Base-by-base conservation (phyloP, 2,113 vertebrate species). In the Vombatus ursinus region DNA sequence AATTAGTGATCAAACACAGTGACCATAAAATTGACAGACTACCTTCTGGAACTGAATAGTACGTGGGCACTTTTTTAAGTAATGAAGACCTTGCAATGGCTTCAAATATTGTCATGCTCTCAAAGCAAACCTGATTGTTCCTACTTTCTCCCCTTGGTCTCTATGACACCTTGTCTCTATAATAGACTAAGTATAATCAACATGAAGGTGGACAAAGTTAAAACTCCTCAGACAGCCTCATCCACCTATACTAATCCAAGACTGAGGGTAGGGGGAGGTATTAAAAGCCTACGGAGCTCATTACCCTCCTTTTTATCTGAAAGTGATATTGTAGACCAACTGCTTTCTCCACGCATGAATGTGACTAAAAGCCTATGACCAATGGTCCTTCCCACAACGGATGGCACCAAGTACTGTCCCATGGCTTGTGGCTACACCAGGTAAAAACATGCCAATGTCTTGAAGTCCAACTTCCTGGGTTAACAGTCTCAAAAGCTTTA, bases 11-110 rank as follows among this genome's bases (percentile, higher is more conserved):
- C 50, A 91, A 90, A 61, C 52, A 48, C 3, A 91, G 24, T 91
- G 93, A 90, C 53, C 3, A 25, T 14, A 19, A 90, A 50, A 61
- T 31, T 48, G 9, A 52, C 22, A 95, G 16, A 57, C 6, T 23
- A 2, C 16, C 37, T 7, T 16, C 25, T 3, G 3, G 54, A 68
- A 31, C 31, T 14, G 26, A 92, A 50, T n/a, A 50, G 47, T 25
- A 84, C 28, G 52, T 7, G 44, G 51, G 37, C 90, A 84, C 31
- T 1, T 0, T 2, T 0, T 0, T 0, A 7, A 19, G 37, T 16
- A 50, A 50, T 77, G 16, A 84, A 84, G 68, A 44, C 19, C 37
- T n/a, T 44, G 52, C 9, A 48, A 52, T 0, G 2, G 23, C 10
- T 19, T 52, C 19, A 23, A 8, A 44, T n/a, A 49, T 10, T 2